Evolutionary conservation across 2,113 vertebrate genomes (phyloP).

Genomic region (Antennarius striatus): DNA sequence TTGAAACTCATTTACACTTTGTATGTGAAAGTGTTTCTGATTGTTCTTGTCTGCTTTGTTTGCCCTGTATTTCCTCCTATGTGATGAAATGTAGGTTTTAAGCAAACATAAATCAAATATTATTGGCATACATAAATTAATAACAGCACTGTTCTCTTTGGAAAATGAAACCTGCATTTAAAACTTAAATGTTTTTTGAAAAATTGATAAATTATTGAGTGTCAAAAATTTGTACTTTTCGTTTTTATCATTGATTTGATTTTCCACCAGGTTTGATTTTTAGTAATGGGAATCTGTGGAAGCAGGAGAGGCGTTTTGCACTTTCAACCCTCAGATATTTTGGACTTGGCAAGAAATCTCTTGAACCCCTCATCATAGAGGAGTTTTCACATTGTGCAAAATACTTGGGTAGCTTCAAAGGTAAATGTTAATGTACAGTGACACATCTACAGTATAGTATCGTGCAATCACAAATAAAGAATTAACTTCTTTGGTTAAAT

Average conservation of each 20-base stretch:
- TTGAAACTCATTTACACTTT: no score
- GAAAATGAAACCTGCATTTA: no score
- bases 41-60: not conserved
- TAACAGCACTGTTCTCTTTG: not conserved
- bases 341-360: slow-evolving; percentile 76
- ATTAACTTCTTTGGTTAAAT: not conserved
- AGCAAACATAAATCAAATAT: not conserved
- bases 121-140: not conserved
- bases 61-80: not conserved
- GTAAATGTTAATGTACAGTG: not conserved
- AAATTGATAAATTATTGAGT: no score
- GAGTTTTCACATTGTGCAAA: slow-evolving; percentile 64
- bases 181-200: no score
- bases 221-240: not conserved
- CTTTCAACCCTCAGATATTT: slow-evolving; percentile 80
- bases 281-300: slow-evolving; percentile 69
- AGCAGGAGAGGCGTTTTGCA: slow-evolving; percentile 75
- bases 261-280: slow-evolving; percentile 40
- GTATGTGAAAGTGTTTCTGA: no score
- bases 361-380: slow-evolving; percentile 79
- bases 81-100: no score
- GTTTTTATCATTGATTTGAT: not conserved
- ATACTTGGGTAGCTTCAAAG: slow-evolving; percentile 8
- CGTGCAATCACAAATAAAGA: not conserved
- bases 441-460: not conserved